These are phyloP conservation scores for Agelastica alni DNA, from an alignment of 2,888 invertebrate genomes.

Conservation along the genomic window DNA sequence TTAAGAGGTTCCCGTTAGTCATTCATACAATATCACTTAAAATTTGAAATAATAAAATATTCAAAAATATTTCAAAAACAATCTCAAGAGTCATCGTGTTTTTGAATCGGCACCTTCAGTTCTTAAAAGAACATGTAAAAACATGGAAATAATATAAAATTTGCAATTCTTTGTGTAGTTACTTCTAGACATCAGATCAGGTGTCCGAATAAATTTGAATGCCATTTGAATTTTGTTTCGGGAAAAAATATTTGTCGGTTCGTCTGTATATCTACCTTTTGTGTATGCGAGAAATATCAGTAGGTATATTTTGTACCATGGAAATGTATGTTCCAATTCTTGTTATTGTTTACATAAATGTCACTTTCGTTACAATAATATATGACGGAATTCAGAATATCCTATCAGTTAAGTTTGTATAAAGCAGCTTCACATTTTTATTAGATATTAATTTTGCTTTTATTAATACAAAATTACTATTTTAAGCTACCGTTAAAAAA, in stretches of 20 bases:
- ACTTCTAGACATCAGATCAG: slow-evolving; percentile 22
- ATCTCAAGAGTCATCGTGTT: too few species aligned
- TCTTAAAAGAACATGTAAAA: slow-evolving; percentile 5
- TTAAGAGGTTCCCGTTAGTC: too few species aligned
- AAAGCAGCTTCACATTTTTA: background rate
- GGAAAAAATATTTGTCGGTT: slow-evolving; percentile 8
- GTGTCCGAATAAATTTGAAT: slow-evolving; percentile 31
- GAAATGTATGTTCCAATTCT: background rate
- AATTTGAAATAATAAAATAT: too few species aligned
- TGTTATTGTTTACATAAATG: background rate
- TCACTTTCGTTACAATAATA: background rate
- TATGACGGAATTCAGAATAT: background rate
- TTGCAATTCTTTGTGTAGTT: slow-evolving; percentile 21
- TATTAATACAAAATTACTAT: too few species aligned
- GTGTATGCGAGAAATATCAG: slow-evolving; percentile 5
- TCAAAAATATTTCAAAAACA: too few species aligned
- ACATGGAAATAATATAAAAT: slow-evolving; percentile 15
- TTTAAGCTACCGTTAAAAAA: too few species aligned
- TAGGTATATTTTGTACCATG: background rate
- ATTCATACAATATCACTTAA: too few species aligned
- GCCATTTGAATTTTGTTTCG: slow-evolving; percentile 10
- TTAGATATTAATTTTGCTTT: background rate
- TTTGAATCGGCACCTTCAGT: background rate
- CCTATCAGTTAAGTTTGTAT: background rate
- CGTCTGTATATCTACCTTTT: background rate